Percentiles rank a stretch among this genome's conserved stretches.
These are phyloP conservation scores for Uria lomvia DNA, from an alignment of 2,113 vertebrate genomes.

Conservation along the genomic window DNA sequence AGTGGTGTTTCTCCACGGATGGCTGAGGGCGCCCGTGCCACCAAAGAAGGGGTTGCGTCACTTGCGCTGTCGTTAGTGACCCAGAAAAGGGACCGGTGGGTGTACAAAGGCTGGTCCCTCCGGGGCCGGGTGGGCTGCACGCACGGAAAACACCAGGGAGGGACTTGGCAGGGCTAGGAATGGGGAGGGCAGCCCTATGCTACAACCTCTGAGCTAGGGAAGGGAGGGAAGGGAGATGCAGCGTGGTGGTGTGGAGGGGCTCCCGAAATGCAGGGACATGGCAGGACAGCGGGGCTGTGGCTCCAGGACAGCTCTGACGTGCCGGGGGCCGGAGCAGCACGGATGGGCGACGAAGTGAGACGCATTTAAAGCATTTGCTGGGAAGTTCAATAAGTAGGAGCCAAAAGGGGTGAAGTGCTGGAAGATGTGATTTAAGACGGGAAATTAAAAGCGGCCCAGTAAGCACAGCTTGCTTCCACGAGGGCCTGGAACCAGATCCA, in stretches of 20 bases:
- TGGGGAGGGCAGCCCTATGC: neutral
- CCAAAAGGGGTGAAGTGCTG: slow-evolving; percentile 5
- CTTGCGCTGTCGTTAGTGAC: neutral
- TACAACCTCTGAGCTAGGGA: neutral
- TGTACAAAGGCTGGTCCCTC: neutral
- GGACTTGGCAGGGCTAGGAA: neutral
- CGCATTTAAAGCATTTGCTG: neutral
- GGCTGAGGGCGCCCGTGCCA: fast-evolving
- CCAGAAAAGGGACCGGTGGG: neutral
- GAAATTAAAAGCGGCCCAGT: neutral
- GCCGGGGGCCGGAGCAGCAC: neutral
- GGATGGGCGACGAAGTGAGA: neutral
- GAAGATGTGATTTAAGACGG: slow-evolving; percentile 28
- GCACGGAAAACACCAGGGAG: neutral
- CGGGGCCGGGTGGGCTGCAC: neutral
- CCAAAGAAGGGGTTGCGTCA: fast-evolving
- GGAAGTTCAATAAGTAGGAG: neutral
- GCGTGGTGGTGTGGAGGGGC: fast-evolving
- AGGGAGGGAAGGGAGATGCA: neutral
- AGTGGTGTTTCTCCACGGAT: neutral
- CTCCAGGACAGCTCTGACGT: fast-evolving
- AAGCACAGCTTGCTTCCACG: neutral
- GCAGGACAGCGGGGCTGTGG: neutral
- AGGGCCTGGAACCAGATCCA: neutral
- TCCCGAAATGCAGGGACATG: neutral